Evolutionary conservation across 2,113 vertebrate species (phyloP), one percentile per base, ranked within the genome.

Genomic region (Onychostoma macrolepis): DNA sequence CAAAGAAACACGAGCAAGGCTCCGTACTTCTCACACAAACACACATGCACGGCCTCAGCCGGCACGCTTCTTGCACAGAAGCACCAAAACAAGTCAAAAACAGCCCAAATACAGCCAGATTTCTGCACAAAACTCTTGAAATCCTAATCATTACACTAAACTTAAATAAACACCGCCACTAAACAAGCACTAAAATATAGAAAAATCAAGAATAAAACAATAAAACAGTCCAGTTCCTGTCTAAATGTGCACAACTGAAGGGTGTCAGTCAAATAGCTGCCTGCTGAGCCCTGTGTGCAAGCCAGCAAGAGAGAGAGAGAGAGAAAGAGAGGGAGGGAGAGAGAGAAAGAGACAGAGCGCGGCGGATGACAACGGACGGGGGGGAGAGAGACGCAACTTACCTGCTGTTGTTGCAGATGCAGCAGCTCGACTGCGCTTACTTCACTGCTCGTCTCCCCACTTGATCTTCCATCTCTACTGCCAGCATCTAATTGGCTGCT

Each of bases 381-480:
- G 82, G 91, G 87, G 92, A 93, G 92, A 94, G 94, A 96, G 96
- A 96, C 96, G 97, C 96, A 97, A 99, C 98, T 99, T 97, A 99
- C 98, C 98, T 99, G 98, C 98, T 99, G 98, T 97, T 99, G 98
- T 98, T 99, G 98, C 96, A 99, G 97, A 97, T 99, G 98, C 96
- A 99, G 97, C 96, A 99, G 97, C 96, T 99, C 98, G 93, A 98
- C 98, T 97, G 98, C 97, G 98, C 97, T 99, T 96, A 99, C 96
- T 97, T 99, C 98, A 93, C 96, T 96, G 97, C 96, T 97, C 91
- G 96, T 97, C 97, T 98, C 98, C 96, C 98, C 97, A 96, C 98
- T 99, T 97, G 97, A 97, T 99, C 98, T 98, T 95, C 98, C 98
- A 97, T 99, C 98, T 97, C 98, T 97, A 97, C 96, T 97, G 97